These are phyloP conservation scores for Apogon hyalosoma DNA, from an alignment of 2,797 vertebrate species.

Conservation along the genomic window DNA sequence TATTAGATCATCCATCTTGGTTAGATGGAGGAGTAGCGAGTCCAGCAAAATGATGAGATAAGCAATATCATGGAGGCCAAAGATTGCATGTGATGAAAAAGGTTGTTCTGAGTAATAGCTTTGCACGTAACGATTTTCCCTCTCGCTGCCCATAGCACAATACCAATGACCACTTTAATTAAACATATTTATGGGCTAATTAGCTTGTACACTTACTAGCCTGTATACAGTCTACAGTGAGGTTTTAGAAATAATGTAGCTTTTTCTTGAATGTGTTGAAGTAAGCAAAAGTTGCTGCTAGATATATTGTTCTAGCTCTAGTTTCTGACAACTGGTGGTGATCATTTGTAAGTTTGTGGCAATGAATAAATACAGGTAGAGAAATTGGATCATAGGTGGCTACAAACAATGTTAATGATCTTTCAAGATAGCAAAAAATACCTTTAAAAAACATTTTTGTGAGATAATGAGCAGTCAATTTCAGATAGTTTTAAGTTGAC, in stretches of 20 bases:
- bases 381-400: neutral
- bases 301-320: too few relatives aligned
- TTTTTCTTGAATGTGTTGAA: neutral
- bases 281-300: neutral
- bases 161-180: neutral
- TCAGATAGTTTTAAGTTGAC: too few relatives aligned
- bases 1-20: too few relatives aligned
- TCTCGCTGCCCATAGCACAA: neutral
- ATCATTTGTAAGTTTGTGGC: neutral
- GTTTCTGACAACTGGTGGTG: neutral
- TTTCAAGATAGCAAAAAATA: neutral
- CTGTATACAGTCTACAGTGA: too few relatives aligned
- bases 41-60: too few relatives aligned
- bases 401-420: neutral
- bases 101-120: slow-evolving; percentile 7
- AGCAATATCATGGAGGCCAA: neutral
- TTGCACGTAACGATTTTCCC: neutral
- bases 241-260: too few relatives aligned
- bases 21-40: too few relatives aligned
- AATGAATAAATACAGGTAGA: neutral
- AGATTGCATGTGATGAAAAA: slow-evolving; percentile 1
- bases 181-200: too few relatives aligned
- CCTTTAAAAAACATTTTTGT: neutral
- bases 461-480: neutral
- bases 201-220: too few relatives aligned